A percentile compares a stretch with the other conserved stretches of the same genome.
Conservation (phyloP, 1,140 invertebrate species). For the Zaprionus nigranus region DNA sequence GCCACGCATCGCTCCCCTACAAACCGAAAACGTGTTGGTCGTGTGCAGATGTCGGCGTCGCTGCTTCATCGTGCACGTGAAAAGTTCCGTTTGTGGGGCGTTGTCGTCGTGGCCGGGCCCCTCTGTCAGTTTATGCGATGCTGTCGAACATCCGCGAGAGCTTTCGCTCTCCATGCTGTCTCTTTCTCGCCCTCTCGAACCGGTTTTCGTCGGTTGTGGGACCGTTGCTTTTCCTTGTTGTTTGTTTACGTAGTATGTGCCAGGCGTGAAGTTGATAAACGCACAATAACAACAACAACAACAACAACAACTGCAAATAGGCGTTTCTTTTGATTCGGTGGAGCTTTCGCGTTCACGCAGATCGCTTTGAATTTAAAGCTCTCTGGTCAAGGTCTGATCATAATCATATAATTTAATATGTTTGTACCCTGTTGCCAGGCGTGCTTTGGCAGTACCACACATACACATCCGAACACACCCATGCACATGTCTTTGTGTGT, state of each 20-base stretch:
- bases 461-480: background rate
- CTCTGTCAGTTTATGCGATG: slow-evolving; percentile 26
- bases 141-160: slow-evolving; percentile 19
- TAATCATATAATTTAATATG: slow-evolving; percentile 47
- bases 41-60: slow-evolving; percentile 59
- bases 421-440: slow-evolving; percentile 52
- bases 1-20: slow-evolving; percentile 48
- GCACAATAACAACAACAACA: slow-evolving; percentile 14
- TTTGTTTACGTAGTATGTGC: slow-evolving; percentile 68
- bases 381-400: slow-evolving; percentile 66
- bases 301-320: slow-evolving; percentile 26
- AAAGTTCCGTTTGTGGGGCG: slow-evolving; percentile 45
- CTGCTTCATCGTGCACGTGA: slow-evolving; percentile 59
- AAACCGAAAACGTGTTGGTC: slow-evolving; percentile 66
- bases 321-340: slow-evolving; percentile 12
- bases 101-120: slow-evolving; percentile 54
- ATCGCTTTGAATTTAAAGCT: slow-evolving; percentile 59
- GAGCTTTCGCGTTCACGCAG: slow-evolving; percentile 48
- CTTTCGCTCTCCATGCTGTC: slow-evolving; percentile 24
- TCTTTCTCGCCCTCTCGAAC: slow-evolving; percentile 39
- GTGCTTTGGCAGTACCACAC: slow-evolving; percentile 1
- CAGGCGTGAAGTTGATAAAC: slow-evolving; percentile 57
- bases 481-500: background rate
- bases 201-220: slow-evolving; percentile 60
- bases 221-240: slow-evolving; percentile 59